Conservation (phyloP, 2,113 vertebrate genomes). For the Propithecus coquereli region DNA sequence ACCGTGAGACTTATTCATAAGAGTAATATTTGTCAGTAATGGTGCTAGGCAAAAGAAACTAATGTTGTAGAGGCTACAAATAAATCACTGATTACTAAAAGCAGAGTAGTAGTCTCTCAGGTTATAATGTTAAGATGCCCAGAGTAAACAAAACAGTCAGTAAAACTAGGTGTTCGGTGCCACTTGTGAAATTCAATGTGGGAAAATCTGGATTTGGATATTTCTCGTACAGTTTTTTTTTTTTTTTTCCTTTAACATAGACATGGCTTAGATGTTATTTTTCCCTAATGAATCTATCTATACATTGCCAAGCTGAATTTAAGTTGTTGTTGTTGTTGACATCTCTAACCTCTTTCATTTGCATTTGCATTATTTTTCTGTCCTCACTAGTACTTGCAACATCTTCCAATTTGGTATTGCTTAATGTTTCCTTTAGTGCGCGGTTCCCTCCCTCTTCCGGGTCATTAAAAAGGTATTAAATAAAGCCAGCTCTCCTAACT, state of each 20-base stretch:
- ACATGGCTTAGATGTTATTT: not conserved
- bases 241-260: constrained; percentile 1
- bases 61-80: not conserved
- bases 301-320: constrained; percentile 1
- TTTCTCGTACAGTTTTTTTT: not conserved
- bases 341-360: not conserved
- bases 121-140: not conserved
- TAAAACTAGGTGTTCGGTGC: not conserved
- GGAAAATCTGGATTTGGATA: not conserved
- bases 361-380: not conserved
- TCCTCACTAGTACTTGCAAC: not conserved
- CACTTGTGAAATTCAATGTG: not conserved
- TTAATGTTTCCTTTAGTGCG: constrained; percentile 53
- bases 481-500: not conserved
- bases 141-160: not conserved
- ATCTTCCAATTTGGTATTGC: constrained; percentile 21
- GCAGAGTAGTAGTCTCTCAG: not conserved
- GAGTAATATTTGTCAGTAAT: not conserved
- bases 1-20: not conserved
- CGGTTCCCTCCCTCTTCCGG: constrained; percentile 36
- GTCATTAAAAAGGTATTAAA: not conserved
- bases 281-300: not conserved
- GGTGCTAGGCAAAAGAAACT: not conserved
- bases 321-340: not conserved
- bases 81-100: constrained; percentile 11